These are phyloP conservation scores for Cephalotes varians DNA, from an alignment of 2,888 invertebrate genomes.

Conservation along the genomic window DNA sequence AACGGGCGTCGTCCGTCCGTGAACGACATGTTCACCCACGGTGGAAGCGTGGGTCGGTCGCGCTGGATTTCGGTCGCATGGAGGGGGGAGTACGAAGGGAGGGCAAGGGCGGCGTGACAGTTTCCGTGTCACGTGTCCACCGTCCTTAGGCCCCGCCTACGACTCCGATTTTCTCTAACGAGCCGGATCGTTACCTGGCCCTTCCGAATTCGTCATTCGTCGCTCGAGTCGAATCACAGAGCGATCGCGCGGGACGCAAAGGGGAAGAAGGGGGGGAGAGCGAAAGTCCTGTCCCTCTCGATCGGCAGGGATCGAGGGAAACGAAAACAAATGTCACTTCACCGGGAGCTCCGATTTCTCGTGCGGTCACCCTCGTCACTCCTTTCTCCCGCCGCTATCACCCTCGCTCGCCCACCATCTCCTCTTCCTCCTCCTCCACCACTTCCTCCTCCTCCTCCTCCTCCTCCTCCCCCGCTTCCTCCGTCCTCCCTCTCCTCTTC, in stretches of 20 bases:
- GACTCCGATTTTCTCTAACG: constrained; percentile 72
- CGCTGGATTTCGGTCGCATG: constrained; percentile 69
- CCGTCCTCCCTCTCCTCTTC: constrained; percentile 54
- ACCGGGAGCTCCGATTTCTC: constrained; percentile 19
- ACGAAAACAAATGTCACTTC: constrained; percentile 16
- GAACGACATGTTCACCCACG: constrained; percentile 28
- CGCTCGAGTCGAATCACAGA: not conserved
- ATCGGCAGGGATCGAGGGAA: not conserved
- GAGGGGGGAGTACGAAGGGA: constrained; percentile 78
- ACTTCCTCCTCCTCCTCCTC: constrained; percentile 41
- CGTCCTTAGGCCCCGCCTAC: constrained; percentile 84
- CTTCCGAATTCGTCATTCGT: constrained; percentile 40
- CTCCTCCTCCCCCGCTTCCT: constrained; percentile 42
- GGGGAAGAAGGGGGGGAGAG: not conserved
- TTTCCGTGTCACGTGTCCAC: constrained; percentile 85
- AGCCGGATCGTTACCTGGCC: constrained; percentile 70
- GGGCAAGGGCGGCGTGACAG: constrained; percentile 85
- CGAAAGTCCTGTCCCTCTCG: not conserved
- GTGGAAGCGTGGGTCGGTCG: constrained; percentile 59
- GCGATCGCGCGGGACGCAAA: not conserved
- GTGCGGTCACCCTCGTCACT: constrained; percentile 30
- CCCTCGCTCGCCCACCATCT: constrained; percentile 46
- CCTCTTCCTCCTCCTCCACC: constrained; percentile 17
- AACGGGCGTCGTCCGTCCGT: constrained; percentile 3
- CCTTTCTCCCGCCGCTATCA: constrained; percentile 39